phyloP scores from a whole-genome alignment of 2,113 vertebrate genomes.

The Xiphophorus couchianus region DNA sequence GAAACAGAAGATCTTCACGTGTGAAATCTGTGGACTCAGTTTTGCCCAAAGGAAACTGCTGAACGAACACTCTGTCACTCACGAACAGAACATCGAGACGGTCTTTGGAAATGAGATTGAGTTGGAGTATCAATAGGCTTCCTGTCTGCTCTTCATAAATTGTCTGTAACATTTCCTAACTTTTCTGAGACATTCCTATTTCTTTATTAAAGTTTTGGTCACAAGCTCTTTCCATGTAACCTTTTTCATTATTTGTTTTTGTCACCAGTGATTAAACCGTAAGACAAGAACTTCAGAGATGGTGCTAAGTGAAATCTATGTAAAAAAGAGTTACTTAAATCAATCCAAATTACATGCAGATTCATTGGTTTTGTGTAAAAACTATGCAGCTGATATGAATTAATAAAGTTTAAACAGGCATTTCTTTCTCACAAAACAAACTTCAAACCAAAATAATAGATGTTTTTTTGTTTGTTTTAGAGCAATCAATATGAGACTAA shows the following conservation, averaged over 20 bases:
- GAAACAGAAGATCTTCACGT: constrained; percentile 60
- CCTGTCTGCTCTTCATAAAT: not conserved
- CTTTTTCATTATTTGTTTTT: not conserved
- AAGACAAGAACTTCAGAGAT: not conserved
- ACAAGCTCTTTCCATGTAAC: too few relatives aligned
- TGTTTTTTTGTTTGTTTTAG: not conserved
- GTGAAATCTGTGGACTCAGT: constrained; percentile 57
- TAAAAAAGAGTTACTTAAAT: not conserved
- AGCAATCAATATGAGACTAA: not conserved
- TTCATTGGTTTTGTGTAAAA: too few relatives aligned
- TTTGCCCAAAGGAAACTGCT: constrained; percentile 69
- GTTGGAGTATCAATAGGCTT: constrained; percentile 59
- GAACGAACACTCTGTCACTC: constrained; percentile 64
- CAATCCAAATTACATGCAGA: too few relatives aligned
- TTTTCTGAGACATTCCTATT: not conserved
- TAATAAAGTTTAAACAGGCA: not conserved
- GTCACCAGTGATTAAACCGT: not conserved
- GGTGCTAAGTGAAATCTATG: not conserved
- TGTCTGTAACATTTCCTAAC: not conserved
- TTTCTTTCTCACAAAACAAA: not conserved
- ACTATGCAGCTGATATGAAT: too few relatives aligned
- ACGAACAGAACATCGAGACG: constrained; percentile 54
- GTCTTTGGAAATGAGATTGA: constrained; percentile 49
- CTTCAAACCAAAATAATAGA: too few relatives aligned
- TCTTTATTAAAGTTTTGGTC: not conserved